These are phyloP conservation scores for Leptoteleia sp. DNA, from an alignment of 1,140 invertebrate species.

Conservation along the genomic window DNA sequence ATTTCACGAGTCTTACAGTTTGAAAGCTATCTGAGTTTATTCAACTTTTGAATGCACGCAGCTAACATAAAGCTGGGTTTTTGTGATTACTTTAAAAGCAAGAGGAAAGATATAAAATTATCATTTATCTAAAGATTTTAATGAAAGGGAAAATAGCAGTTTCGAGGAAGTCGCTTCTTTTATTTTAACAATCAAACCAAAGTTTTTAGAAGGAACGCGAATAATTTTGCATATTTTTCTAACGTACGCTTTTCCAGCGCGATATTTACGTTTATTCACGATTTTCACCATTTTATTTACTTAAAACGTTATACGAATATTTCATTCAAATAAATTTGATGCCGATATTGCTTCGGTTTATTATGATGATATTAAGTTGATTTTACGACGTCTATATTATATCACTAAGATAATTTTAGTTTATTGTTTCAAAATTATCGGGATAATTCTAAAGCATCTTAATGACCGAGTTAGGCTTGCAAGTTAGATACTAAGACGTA, in stretches of 20 bases:
- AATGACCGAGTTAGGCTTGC: conserved; percentile 44
- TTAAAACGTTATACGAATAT: conserved; percentile 23
- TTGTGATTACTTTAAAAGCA: conserved; percentile 64
- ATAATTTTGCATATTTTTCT: conserved; percentile 52
- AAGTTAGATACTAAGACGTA: too few relatives aligned
- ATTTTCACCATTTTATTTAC: conserved; percentile 35
- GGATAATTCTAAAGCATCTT: conserved; percentile 55
- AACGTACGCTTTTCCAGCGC: conserved; percentile 14
- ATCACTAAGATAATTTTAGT: conserved; percentile 62
- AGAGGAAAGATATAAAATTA: conserved; percentile 54
- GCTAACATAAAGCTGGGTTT: conserved; percentile 52
- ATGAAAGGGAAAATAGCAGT: conserved; percentile 48
- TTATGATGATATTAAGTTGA: conserved; percentile 57
- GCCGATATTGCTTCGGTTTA: conserved; percentile 48
- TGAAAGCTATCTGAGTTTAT: conserved; percentile 65
- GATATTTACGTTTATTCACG: conserved; percentile 18
- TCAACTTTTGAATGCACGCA: conserved; percentile 59
- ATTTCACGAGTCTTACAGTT: conserved; percentile 60
- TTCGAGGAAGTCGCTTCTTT: conserved; percentile 30
- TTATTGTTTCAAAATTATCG: conserved; percentile 63
- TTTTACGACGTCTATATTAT: conserved; percentile 60
- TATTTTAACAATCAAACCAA: conserved; percentile 21
- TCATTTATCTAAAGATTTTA: conserved; percentile 59
- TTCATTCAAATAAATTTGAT: conserved; percentile 51
- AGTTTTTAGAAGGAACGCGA: conserved; percentile 19